Conservation (phyloP, 2,113 vertebrate species). For the Larimichthys polyactis region DNA sequence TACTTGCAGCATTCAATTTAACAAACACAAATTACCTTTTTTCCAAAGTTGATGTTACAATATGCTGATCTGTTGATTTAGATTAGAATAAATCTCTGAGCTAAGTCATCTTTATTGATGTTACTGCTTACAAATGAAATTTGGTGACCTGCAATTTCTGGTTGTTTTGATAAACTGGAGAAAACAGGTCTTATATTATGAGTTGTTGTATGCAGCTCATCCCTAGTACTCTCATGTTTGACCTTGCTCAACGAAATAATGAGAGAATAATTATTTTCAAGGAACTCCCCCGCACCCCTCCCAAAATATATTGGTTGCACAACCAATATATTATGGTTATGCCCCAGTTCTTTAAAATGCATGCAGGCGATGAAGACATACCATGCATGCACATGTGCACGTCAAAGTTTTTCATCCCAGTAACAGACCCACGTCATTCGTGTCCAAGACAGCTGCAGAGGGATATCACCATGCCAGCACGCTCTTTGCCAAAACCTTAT, state of each 20-base stretch:
- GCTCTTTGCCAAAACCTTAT: constrained; percentile 66
- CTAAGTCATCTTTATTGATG: constrained; percentile 75
- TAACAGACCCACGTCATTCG: constrained; percentile 53
- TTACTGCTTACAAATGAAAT: constrained; percentile 64
- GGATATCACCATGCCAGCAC: constrained; percentile 46
- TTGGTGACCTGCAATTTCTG: constrained; percentile 63
- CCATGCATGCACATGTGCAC: constrained; percentile 13
- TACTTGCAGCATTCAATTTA: neutral
- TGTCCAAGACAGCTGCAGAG: constrained; percentile 76
- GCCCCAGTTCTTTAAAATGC: neutral
- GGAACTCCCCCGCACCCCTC: neutral
- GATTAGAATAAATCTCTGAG: constrained; percentile 68
- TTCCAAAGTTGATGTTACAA: constrained; percentile 4
- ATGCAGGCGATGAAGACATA: neutral
- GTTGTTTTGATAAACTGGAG: constrained; percentile 72
- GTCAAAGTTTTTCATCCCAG: constrained; percentile 52
- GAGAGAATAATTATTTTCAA: constrained; percentile 17
- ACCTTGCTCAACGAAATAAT: constrained; percentile 32
- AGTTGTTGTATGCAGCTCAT: constrained; percentile 24
- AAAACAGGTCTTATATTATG: constrained; percentile 49
- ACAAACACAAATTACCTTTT: too few relatives aligned
- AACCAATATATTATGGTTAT: neutral
- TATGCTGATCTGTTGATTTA: constrained; percentile 64
- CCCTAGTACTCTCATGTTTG: constrained; percentile 5
- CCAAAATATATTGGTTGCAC: neutral